Evolutionary conservation across 1,140 invertebrate genomes (phyloP), one percentile per base, ranked within the genome.

Genomic region (Drosophila fuyamai): DNA sequence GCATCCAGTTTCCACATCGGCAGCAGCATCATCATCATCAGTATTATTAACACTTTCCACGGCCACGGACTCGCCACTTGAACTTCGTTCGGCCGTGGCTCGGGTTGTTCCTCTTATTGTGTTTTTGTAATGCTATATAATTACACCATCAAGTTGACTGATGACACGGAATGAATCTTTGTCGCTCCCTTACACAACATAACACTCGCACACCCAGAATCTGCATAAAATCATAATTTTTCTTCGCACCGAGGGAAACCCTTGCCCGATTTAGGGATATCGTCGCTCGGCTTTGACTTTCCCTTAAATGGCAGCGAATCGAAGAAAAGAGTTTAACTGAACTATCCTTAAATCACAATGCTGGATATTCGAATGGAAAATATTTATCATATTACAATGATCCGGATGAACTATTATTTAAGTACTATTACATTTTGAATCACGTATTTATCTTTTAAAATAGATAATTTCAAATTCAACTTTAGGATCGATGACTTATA

Each of bases 121-220:
- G 60, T 74, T 79, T 51, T 48, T 79, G 72, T 88, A 81, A 84
- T 89, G 78, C 68, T 61, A 74, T 79, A 81, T 92, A 92, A 92
- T 92, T 92, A 92, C 90, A 84, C 91, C 83, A 92, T 92, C 91
- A 92, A 92, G 80, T 91, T 92, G 91, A 92, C 91, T 92, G 91
- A 92, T 92, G 91, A 92, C 84, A 88, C 79, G 88, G 61, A 90
- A 92, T 92, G 90, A 92, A 92, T 92, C 91, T 77, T 79, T 92
- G 89, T 91, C 89, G 81, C 83, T 76, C 67, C 79, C 79, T 79
- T 76, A 67, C 82, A 81, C 65, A 71, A 57, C 63, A 71, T 10
- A 63, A 41, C 27, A 61, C 62, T 61, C 40, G 27, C 63, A 32
- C 29, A 71, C 63, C 61, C 63, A 54, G 36, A 70, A 86, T 86